phyloP scores from a whole-genome alignment of 2,888 invertebrate genomes.

The Eupithecia subumbrata region DNA sequence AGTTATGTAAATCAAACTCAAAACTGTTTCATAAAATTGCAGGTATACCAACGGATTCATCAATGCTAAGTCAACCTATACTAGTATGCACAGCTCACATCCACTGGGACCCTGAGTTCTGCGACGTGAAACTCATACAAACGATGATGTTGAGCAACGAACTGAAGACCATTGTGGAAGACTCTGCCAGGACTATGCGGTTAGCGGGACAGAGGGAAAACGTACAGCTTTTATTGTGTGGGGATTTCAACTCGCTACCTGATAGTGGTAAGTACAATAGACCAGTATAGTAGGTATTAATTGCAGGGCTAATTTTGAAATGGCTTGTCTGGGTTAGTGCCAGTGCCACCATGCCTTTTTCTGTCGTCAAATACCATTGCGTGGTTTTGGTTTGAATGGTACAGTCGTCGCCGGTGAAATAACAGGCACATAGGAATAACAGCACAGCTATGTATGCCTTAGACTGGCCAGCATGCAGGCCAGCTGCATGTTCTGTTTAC shows the following conservation, averaged over 20 bases:
- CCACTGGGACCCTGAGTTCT: slow-evolving; percentile 99
- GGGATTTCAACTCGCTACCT: slow-evolving; percentile 99
- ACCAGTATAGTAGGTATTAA: not conserved
- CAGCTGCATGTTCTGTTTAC: too few relatives aligned
- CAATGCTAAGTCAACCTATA: slow-evolving; percentile 92
- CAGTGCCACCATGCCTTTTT: too few relatives aligned
- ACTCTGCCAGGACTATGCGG: slow-evolving; percentile 91
- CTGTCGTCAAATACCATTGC: too few relatives aligned
- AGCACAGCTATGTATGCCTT: too few relatives aligned
- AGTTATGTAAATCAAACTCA: too few relatives aligned
- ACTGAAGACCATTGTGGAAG: slow-evolving; percentile 93
- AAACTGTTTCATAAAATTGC: too few relatives aligned
- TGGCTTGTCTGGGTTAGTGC: too few relatives aligned
- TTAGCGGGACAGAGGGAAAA: slow-evolving; percentile 89
- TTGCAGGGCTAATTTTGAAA: not conserved
- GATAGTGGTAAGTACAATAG: slow-evolving; percentile 89
- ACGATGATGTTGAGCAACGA: slow-evolving; percentile 99
- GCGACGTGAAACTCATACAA: slow-evolving; percentile 99
- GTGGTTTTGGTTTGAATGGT: too few relatives aligned
- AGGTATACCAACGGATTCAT: slow-evolving; percentile 89
- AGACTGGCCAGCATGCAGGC: too few relatives aligned
- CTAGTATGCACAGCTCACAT: slow-evolving; percentile 99
- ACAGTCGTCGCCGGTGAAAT: too few relatives aligned
- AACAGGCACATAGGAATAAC: too few relatives aligned
- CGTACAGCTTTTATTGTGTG: slow-evolving; percentile 97